Conservation (phyloP, 2,888 invertebrate species). For the Pandemis heparana region DNA sequence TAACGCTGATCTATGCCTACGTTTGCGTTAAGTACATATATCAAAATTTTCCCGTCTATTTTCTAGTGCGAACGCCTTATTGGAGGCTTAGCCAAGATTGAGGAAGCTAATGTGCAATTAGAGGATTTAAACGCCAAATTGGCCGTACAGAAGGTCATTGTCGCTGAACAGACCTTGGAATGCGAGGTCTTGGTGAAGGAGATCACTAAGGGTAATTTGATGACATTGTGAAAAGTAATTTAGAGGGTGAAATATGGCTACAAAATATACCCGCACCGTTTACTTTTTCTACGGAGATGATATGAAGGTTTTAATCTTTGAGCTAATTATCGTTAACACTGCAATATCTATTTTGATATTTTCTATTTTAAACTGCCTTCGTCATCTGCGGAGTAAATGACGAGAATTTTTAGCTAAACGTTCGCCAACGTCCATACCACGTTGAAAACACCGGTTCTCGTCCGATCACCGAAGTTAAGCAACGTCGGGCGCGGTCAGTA, state of each 20-base stretch:
- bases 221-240: too few species aligned
- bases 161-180: slow-evolving; percentile 92
- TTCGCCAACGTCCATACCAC: slow-evolving; percentile 50
- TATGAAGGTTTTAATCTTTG: too few species aligned
- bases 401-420: neutral
- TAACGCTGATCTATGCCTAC: too few species aligned
- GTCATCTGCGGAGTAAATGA: neutral
- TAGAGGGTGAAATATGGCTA: too few species aligned
- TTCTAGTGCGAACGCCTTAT: slow-evolving; percentile 88
- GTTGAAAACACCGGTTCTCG: slow-evolving; percentile 51
- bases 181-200: slow-evolving; percentile 92
- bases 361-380: neutral
- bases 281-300: too few species aligned
- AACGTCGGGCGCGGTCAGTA: slow-evolving; percentile 51
- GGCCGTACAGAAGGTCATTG: slow-evolving; percentile 93
- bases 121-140: slow-evolving; percentile 92
- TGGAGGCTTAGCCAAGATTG: slow-evolving; percentile 92
- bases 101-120: slow-evolving; percentile 93
- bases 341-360: neutral
- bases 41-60: neutral
- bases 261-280: too few species aligned
- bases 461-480: slow-evolving; percentile 52
- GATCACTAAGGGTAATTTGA: slow-evolving; percentile 87
- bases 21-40: neutral
- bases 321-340: too few species aligned